These are phyloP conservation scores for Drosophila borborema DNA, from an alignment of 2,888 invertebrate species.

Conservation along the genomic window DNA sequence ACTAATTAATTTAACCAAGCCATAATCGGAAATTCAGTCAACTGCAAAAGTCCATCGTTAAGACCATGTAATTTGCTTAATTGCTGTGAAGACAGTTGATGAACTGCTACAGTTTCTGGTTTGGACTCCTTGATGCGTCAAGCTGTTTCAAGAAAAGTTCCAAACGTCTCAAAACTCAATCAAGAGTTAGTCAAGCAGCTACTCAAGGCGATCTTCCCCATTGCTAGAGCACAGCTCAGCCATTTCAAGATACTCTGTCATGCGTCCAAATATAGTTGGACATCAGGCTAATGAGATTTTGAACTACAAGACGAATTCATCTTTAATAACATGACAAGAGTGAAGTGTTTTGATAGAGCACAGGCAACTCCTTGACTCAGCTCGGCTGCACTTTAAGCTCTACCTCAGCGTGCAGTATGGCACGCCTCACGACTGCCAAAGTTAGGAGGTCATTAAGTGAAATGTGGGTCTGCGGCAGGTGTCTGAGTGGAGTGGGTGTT, in stretches of 20 bases:
- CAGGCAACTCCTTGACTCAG: constrained; percentile 45
- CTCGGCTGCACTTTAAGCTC: constrained; percentile 60
- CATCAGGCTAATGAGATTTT: constrained; percentile 26
- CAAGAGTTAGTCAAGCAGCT: constrained; percentile 10
- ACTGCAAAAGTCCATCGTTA: constrained; percentile 32
- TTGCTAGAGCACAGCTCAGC: constrained; percentile 3
- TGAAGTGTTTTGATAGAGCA: constrained; percentile 18
- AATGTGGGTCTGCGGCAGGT: constrained; percentile 59
- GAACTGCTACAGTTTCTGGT: constrained; percentile 11
- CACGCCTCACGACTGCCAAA: constrained; percentile 65
- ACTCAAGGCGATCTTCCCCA: neutral
- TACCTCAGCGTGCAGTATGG: constrained; percentile 27
- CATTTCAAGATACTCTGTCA: constrained; percentile 7
- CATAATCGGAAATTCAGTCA: constrained; percentile 34
- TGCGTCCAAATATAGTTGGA: constrained; percentile 17
- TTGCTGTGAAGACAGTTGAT: constrained; percentile 17
- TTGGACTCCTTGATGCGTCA: neutral
- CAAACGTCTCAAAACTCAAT: constrained; percentile 10
- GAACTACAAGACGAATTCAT: constrained; percentile 28
- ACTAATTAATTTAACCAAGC: constrained; percentile 64
- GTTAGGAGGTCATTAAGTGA: constrained; percentile 64
- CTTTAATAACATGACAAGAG: constrained; percentile 37
- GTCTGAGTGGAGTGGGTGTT: constrained; percentile 56
- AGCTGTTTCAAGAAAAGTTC: constrained; percentile 3
- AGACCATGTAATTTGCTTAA: constrained; percentile 18